Base-by-base conservation (phyloP, 2,113 vertebrate genomes). In the Nipponia nippon region DNA sequence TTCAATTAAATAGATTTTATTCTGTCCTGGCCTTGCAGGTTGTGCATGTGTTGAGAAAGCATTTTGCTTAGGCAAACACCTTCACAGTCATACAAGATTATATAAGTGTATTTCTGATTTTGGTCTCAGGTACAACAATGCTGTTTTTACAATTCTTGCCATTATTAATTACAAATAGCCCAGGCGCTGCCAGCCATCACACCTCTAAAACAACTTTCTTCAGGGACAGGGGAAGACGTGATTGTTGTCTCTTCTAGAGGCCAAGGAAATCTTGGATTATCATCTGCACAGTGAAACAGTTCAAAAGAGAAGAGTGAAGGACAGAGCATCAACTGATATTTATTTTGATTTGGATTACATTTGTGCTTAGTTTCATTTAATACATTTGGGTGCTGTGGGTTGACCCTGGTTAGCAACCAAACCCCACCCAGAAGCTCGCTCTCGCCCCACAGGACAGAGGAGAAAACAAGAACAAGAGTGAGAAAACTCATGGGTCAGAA, bases 371-470 rank as follows among this genome's bases (percentile, higher is more conserved):
- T 17, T 62, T 49, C 3, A n/a, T 46, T 66, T 70, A 71, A n/a
- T n/a, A 4, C 1, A 0, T 52, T 25, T 71, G 19, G 8, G 21
- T 13, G 12, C 18, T 65, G 23, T 34, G 32, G 46, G 11, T 3
- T 55, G 73, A 27, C 22, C 26, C 25, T 16, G 8, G 7, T 34
- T 76, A 63, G 58, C 10, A 87, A 80, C 26, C 10, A 61, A 69
- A 11, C 11, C 23, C 17, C 10, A 25, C 21, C 9, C 46, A 82
- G 12, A 46, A 83, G 19, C 26, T 75, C 1, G 1, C 11, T 66
- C 19, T 6, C 7, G 82, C 14, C 13, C 19, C 16, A 4, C 2
- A 1, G 29, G 19, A 49, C 16, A 63, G 16, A 8, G 9, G 6
- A 55, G 32, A 75, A 82, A 69, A 16, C 3, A 47, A 3, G 9